Evolutionary conservation across 53 echinoderm and acorn worm genomes (phyloP).

Genomic region (Pentamera pediparva): DNA sequence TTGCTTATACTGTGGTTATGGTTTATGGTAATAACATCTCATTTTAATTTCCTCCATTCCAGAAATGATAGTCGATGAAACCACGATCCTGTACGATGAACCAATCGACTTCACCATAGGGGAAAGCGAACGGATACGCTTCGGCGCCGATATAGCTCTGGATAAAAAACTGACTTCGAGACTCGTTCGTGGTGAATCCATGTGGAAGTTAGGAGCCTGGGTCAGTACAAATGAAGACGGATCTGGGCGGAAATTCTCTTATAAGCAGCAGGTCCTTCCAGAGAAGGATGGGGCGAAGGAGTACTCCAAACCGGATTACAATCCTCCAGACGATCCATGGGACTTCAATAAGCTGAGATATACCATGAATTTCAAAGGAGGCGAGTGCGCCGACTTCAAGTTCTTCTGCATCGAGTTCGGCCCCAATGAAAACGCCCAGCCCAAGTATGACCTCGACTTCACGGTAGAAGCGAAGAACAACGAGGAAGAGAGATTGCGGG

Average conservation of each 20-base stretch:
- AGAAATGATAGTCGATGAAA: constrained; percentile 4
- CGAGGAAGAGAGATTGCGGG: background rate
- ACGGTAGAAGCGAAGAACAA: background rate
- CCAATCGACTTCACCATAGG: constrained; percentile 4
- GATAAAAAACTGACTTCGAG: constrained; percentile 4
- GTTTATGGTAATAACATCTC: too few relatives aligned
- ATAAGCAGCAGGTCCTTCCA: background rate
- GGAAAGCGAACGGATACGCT: background rate
- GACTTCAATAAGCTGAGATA: background rate
- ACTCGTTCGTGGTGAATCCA: background rate
- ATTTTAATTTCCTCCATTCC: too few relatives aligned
- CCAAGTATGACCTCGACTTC: background rate
- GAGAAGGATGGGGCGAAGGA: background rate
- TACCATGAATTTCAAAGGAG: background rate
- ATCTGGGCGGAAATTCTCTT: background rate
- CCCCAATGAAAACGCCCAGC: background rate
- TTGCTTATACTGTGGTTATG: too few relatives aligned
- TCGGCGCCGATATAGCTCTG: background rate
- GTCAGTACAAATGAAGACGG: constrained; percentile 19
- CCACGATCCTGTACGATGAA: background rate
- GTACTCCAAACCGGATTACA: constrained; percentile 9
- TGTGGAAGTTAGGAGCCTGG: constrained; percentile 30
- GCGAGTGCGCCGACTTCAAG: constrained; percentile 15
- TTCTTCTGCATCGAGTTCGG: constrained; percentile 20
- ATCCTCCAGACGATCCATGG: constrained; percentile 11